Evolutionary conservation across 2,888 invertebrate genomes (phyloP).

Genomic region (Lissonota sp.): DNA sequence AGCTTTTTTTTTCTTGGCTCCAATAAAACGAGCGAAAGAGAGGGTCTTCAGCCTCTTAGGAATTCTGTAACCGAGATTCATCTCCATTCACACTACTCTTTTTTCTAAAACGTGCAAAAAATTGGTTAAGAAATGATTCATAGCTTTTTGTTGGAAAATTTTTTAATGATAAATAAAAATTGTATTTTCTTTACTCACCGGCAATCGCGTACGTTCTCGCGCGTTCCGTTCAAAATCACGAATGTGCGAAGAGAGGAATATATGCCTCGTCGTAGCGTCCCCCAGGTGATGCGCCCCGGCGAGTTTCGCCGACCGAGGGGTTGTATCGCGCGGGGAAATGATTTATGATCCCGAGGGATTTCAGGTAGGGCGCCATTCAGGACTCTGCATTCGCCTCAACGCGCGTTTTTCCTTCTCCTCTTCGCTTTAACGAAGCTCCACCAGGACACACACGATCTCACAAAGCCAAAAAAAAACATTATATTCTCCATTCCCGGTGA

Average conservation of each 20-base stretch:
- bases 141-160: not conserved
- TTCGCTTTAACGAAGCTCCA: constrained; percentile 34
- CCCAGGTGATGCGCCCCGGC: constrained; percentile 79
- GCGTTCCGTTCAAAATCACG: constrained; percentile 61
- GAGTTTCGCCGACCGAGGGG: constrained; percentile 79
- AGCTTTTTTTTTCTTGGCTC: too few species aligned
- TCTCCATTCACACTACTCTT: too few species aligned
- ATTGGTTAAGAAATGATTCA: not conserved
- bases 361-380: constrained; percentile 81
- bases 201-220: constrained; percentile 49
- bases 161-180: not conserved
- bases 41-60: too few species aligned
- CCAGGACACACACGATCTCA: constrained; percentile 8
- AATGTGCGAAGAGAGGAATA: constrained; percentile 59
- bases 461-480: not conserved
- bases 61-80: too few species aligned
- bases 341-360: constrained; percentile 80
- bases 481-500: constrained; percentile 32
- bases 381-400: constrained; percentile 60
- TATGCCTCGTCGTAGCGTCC: constrained; percentile 57
- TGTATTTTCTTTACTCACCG: constrained; percentile 36
- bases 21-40: too few species aligned
- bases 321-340: constrained; percentile 79
- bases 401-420: constrained; percentile 58
- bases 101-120: too few species aligned